Base-by-base conservation (phyloP, 1,140 invertebrate species). In the Varroa destructor region DNA sequence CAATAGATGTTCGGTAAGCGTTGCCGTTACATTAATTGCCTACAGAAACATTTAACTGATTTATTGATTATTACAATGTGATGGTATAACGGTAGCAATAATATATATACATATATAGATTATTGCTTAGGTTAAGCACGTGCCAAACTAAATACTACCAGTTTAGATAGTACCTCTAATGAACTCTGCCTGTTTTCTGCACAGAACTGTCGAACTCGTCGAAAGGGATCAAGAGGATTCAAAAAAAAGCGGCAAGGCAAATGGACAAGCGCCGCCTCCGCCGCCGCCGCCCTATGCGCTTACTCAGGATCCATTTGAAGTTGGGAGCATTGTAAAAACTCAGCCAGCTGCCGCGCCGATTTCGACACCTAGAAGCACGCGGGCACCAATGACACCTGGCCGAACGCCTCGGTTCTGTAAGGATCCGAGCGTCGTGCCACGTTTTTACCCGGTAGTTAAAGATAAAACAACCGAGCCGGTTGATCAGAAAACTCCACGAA, bases 361-460 rank as follows among this genome's bases (percentile, higher is more conserved):
- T 12, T n/a, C 58, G 70, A 61, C 46, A 46, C 74, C 55, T 8
- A 10, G 71, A 58, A 10, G 57, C 3, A n/a, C 55, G 8, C 14
- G 64, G 37, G 14, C 58, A 1, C 25, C 58, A 14, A 67, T 73
- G 71, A 75, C 74, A 12, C 71, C 72, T 6, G 37, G 46, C 42
- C 70, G 76, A 2, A 78, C 73, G 67, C 79, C 79, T 6, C 73
- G 74, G 37, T 74, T 76, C 40, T 73, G 73, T 6, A 78, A 78
- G 70, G 77, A 78, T 71, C 73, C 76, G 43, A 76, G 80, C 54
- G 75, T 75, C n/a, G 78, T 79, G 14, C 83, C 86, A n/a, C 83
- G 92, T 55, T 97, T 96, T 83, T 97, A 93, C 80, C 91, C 92
- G 1, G 91, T 95, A 5, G 87, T 88, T n/a, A 94, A 94, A 81